Conservation (phyloP, 1,140 invertebrate species). For the Elymnias hypermnestra region DNA sequence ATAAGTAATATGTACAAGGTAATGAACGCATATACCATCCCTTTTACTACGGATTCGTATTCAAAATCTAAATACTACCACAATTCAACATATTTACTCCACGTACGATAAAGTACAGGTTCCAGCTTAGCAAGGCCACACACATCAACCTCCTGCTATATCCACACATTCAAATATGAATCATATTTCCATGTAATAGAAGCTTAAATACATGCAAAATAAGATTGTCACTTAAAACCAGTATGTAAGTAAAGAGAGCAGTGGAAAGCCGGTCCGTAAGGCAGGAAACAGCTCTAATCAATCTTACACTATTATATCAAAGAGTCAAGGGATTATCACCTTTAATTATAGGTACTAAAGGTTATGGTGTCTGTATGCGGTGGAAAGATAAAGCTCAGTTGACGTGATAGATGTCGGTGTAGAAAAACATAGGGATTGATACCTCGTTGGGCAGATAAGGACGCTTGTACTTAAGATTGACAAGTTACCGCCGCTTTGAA, state of each 20-base stretch:
- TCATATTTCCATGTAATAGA: conserved; percentile 17
- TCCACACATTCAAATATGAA: conserved; percentile 15
- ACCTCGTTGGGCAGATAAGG: conserved; percentile 17
- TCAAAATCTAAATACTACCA: too few species aligned
- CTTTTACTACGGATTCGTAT: too few species aligned
- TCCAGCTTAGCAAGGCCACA: conserved; percentile 29
- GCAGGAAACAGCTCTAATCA: conserved; percentile 48
- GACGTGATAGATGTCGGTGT: conserved; percentile 17
- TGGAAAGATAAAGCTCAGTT: conserved; percentile 10
- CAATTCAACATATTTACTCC: too few species aligned
- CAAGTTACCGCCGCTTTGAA: neutral
- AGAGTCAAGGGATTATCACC: conserved; percentile 32
- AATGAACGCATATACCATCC: too few species aligned
- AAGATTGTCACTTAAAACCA: conserved; percentile 24
- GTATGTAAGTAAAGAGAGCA: conserved; percentile 45
- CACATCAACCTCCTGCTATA: conserved; percentile 14
- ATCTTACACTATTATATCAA: conserved; percentile 30
- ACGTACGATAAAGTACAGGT: too few species aligned
- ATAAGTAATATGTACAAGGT: too few species aligned
- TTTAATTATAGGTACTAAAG: conserved; percentile 27
- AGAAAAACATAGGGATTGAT: conserved; percentile 21
- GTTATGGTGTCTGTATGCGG: conserved; percentile 20
- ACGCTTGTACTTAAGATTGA: conserved; percentile 2
- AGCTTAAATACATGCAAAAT: conserved; percentile 9
- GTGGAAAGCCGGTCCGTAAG: conserved; percentile 47